These are phyloP conservation scores for Lepidurus apus DNA, from an alignment of 1,140 invertebrate species.

Conservation along the genomic window DNA sequence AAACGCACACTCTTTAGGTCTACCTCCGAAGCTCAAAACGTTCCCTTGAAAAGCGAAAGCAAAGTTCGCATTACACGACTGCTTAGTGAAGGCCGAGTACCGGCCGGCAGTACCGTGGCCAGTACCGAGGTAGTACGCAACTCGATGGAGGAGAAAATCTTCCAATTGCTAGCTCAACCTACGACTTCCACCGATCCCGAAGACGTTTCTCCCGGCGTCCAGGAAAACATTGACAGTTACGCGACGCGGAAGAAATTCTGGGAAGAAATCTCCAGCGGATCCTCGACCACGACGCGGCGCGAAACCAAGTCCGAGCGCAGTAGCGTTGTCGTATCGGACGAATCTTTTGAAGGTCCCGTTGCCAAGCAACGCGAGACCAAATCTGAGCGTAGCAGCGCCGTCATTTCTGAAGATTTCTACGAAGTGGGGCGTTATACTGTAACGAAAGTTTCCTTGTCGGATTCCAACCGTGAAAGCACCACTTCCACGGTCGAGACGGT, in stretches of 20 bases:
- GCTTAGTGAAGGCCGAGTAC: slow-evolving; percentile 25
- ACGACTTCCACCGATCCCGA: slow-evolving; percentile 23
- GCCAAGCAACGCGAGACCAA: slow-evolving; percentile 31
- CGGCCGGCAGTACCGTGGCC: background rate
- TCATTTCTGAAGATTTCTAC: slow-evolving; percentile 32
- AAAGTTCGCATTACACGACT: slow-evolving; percentile 8
- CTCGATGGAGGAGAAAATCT: slow-evolving; percentile 23
- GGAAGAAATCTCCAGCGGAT: slow-evolving; percentile 43
- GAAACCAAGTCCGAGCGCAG: slow-evolving; percentile 32
- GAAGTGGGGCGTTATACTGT: slow-evolving; percentile 33
- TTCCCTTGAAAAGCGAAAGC: background rate
- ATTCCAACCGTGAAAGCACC: slow-evolving; percentile 31
- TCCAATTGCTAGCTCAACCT: slow-evolving; percentile 21
- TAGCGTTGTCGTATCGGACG: slow-evolving; percentile 30
- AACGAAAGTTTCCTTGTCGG: slow-evolving; percentile 30
- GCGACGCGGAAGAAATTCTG: slow-evolving; percentile 49
- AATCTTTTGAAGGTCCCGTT: slow-evolving; percentile 18
- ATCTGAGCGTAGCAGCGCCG: slow-evolving; percentile 31
- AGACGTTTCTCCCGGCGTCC: slow-evolving; percentile 30
- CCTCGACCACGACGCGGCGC: slow-evolving; percentile 27
- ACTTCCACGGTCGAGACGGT: slow-evolving; percentile 27
- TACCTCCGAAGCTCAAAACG: slow-evolving; percentile 23
- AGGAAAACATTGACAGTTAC: slow-evolving; percentile 42
- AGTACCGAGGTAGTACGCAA: slow-evolving; percentile 10
- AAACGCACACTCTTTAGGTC: slow-evolving; percentile 28